Conservation (phyloP, 2,797 vertebrate genomes). For the Sitta carolinensis region DNA sequence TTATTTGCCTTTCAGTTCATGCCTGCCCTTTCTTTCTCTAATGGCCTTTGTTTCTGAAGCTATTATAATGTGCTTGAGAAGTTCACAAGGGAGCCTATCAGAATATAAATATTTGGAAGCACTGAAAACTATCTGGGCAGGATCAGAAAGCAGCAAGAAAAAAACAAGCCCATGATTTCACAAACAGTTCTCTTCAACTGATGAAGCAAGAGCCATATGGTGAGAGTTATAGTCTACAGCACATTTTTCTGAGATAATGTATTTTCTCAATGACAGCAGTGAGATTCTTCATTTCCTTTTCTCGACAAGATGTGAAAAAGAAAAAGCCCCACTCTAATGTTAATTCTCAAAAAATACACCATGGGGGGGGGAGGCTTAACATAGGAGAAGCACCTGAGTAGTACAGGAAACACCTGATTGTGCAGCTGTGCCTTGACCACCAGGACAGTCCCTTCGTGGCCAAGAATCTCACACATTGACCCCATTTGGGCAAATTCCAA, state of each 20-base stretch:
- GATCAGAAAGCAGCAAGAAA: constrained; percentile 20
- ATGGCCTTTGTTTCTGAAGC: constrained; percentile 35
- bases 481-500: not conserved
- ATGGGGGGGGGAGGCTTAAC: not conserved
- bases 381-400: rapidly evolving
- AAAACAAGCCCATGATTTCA: constrained; percentile 28
- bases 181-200: not conserved
- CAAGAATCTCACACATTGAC: not conserved
- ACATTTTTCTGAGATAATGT: constrained; percentile 9
- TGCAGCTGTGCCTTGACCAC: not conserved
- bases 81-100: constrained; percentile 4
- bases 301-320: not conserved
- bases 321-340: not conserved
- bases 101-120: constrained; percentile 59
- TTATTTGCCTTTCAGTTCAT: constrained; percentile 39
- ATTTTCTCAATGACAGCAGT: constrained; percentile 27
- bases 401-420: rapidly evolving
- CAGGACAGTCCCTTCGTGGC: not conserved
- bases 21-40: constrained; percentile 21
- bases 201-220: constrained; percentile 41
- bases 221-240: not conserved
- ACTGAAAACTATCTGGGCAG: constrained; percentile 13
- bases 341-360: not conserved
- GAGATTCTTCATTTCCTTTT: constrained; percentile 20
- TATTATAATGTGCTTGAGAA: not conserved